phyloP scores from a whole-genome alignment of 2,797 vertebrate genomes.

The Falco concolor region DNA sequence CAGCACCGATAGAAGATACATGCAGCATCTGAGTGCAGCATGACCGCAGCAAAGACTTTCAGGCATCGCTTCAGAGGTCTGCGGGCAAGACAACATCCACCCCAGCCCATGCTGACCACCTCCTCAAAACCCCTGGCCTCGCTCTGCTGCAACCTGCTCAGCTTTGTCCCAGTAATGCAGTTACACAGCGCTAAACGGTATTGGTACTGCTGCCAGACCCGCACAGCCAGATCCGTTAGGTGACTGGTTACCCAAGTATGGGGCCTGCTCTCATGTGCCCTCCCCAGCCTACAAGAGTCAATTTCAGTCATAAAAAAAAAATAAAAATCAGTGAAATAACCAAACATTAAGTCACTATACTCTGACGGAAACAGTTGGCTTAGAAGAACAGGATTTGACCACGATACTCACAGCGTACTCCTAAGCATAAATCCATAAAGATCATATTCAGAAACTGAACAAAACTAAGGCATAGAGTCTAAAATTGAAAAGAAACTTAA shows the following conservation, averaged over 20 bases:
- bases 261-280: background rate
- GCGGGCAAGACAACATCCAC: accelerated
- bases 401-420: background rate
- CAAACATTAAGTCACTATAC: background rate
- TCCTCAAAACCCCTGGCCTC: background rate
- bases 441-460: background rate
- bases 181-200: accelerated
- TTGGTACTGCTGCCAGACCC: accelerated
- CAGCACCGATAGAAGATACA: background rate
- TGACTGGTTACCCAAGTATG: background rate
- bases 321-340: background rate
- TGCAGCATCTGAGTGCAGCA: background rate
- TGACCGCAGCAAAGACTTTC: accelerated
- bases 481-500: background rate
- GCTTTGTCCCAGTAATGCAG: background rate
- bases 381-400: background rate
- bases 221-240: accelerated
- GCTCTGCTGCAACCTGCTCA: background rate
- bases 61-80: background rate
- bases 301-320: background rate
- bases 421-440: background rate
- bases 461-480: background rate
- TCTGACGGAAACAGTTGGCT: background rate
- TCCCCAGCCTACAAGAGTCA: background rate
- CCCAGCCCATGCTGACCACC: accelerated